phyloP scores from a whole-genome alignment of 2,113 vertebrate species.

The Oncorhynchus tshawytscha region DNA sequence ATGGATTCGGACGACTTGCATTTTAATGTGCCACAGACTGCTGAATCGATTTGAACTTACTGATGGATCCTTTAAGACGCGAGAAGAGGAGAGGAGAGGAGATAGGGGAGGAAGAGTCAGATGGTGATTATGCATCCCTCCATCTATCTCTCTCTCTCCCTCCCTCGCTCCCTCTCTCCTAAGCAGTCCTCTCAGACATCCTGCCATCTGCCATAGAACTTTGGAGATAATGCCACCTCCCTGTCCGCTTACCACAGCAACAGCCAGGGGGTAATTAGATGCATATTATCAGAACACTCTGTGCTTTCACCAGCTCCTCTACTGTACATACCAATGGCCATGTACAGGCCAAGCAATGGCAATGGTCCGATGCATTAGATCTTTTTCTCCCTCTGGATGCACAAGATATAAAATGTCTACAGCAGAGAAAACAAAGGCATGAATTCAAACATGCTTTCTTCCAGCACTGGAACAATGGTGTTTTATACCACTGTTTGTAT shows the following conservation, averaged over 20 bases:
- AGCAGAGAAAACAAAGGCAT: background rate
- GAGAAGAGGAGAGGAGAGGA: background rate
- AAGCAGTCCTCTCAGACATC: conserved; percentile 28
- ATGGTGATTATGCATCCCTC: background rate
- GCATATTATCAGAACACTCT: conserved; percentile 38
- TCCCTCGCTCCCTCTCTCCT: conserved; percentile 9
- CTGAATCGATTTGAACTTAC: conserved; percentile 10
- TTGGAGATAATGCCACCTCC: conserved; percentile 33
- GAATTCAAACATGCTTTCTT: no score
- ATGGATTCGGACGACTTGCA: conserved; percentile 16
- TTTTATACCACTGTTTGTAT: no score
- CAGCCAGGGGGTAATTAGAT: conserved; percentile 53
- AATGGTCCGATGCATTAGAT: background rate
- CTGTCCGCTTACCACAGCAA: conserved; percentile 31
- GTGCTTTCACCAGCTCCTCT: conserved; percentile 22
- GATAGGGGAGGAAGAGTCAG: background rate
- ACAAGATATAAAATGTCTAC: background rate
- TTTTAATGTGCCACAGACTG: conserved; percentile 2
- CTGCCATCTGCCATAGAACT: conserved; percentile 42
- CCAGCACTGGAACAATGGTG: no score
- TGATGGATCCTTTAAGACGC: background rate
- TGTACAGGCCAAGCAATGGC: background rate
- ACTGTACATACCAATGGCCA: background rate
- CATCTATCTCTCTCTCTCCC: background rate
- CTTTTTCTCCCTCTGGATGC: background rate